A percentile compares a stretch with the other conserved stretches of the same genome.
phyloP scores from a whole-genome alignment of 2,113 vertebrate genomes.

The Sterrhoptilus dennistouni region DNA sequence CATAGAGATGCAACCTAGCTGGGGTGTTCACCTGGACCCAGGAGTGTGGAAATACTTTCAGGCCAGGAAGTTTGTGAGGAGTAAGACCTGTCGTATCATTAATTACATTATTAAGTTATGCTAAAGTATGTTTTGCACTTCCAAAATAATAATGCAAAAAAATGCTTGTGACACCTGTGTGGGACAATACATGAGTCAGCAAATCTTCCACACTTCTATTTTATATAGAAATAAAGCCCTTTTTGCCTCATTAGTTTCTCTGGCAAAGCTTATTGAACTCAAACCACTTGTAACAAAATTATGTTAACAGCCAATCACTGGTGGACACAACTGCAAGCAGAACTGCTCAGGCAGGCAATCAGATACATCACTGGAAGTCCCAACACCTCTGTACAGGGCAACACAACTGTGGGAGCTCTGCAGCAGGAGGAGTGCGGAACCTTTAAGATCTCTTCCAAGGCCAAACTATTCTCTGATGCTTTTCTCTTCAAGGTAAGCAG shows the following conservation, averaged over 20 bases:
- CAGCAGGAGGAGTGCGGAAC: neutral
- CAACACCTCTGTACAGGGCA: neutral
- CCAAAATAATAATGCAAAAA: neutral
- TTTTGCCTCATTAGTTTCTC: neutral
- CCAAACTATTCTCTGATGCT: neutral
- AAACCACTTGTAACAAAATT: neutral
- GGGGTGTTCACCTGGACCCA: neutral
- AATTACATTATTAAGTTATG: neutral
- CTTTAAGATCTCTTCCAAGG: neutral
- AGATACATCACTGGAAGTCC: neutral
- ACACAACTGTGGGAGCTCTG: neutral
- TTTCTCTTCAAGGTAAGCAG: neutral
- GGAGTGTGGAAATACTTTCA: neutral
- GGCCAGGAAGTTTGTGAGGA: neutral
- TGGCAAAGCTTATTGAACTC: neutral
- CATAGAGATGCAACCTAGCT: neutral
- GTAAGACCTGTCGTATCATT: neutral
- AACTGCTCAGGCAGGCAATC: neutral
- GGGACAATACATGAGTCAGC: neutral
- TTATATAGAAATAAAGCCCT: neutral
- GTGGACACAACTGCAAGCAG: neutral
- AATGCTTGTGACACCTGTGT: neutral
- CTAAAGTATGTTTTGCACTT: neutral
- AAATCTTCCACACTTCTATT: neutral
- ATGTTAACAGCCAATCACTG: neutral